Evolutionary conservation across 2,113 vertebrate genomes (phyloP), one percentile per base, ranked within the genome.

Genomic region (Circaetus gallicus): DNA sequence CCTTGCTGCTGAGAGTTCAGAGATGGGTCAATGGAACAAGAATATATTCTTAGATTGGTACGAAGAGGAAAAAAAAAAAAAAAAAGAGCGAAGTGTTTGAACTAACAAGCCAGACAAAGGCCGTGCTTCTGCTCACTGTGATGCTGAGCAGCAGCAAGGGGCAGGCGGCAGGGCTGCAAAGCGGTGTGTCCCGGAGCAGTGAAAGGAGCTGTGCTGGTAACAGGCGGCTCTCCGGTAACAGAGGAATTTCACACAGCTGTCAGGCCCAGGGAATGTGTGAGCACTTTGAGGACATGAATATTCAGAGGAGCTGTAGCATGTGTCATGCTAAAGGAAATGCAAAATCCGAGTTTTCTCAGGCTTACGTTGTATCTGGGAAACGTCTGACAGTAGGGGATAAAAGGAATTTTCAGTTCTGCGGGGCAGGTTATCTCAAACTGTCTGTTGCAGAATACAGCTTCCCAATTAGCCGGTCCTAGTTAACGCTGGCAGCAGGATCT

Each of bases 1-100:
- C 94, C 88, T 91, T 74, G 31, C 72, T 84, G 86, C 52, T 2
- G 16, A 21, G 78, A 74, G 92, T 93, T 93, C 95, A 92, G 82
- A 93, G 90, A 26, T 0, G 0, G 96, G 92, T 89, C 94, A 85
- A 4, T 63, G 73, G 85, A 91, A 90, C 82, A 63, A 53, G 84
- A 74, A 71, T 63, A 55, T 74, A 26, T 91, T 74, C 84, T 63
- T 47, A 78, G 78, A 62, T 67, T 66, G 82, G 84, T 62, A 76
- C 4, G 8, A 53, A 70, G 87, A 71, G 50, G 76, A 45, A 53
- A 8, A 24, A 10, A n/a, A 21, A 1, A 11, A 45, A 47, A 47
- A 52, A 25, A 50, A 50, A 50, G 11, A 8, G 36, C 6, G 0
- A 59, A 86, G 77, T 31, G 77, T 87, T 86, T 66, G 84, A 82